Conservation (phyloP, 2,888 invertebrate species). For the Rhamphomyia laevipes region DNA sequence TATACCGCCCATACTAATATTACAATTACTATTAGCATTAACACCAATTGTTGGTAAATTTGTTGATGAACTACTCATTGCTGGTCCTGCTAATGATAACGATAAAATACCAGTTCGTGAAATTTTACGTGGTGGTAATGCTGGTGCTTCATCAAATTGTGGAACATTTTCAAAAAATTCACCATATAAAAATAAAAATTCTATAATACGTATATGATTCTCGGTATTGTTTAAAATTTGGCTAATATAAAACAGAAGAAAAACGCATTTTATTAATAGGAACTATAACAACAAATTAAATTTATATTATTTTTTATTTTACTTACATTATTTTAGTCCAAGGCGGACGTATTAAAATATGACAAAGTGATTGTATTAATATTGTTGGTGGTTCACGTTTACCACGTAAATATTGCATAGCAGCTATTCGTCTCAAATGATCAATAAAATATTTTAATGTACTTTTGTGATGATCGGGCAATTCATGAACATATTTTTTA, state of each 20-base stretch:
- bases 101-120: slow-evolving; percentile 27
- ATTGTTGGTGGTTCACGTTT: slow-evolving; percentile 52
- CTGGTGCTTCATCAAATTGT: slow-evolving; percentile 50
- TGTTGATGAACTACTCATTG: too few relatives aligned
- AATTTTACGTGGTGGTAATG: slow-evolving; percentile 50
- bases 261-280: neutral
- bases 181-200: slow-evolving; percentile 52
- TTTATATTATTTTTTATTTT: neutral
- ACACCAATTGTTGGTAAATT: too few relatives aligned
- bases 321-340: slow-evolving; percentile 67
- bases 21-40: too few relatives aligned
- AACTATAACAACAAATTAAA: neutral
- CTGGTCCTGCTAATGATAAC: too few relatives aligned
- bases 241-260: slow-evolving; percentile 32
- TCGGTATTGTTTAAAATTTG: slow-evolving; percentile 65
- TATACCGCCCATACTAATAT: too few relatives aligned
- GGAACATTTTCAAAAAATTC: slow-evolving; percentile 58
- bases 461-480: slow-evolving; percentile 51
- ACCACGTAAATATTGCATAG: slow-evolving; percentile 51
- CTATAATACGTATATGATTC: slow-evolving; percentile 58
- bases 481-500: slow-evolving; percentile 43
- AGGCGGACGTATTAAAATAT: slow-evolving; percentile 59
- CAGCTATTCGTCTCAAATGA: slow-evolving; percentile 59
- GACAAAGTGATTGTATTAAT: slow-evolving; percentile 58
- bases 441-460: slow-evolving; percentile 54